These are phyloP conservation scores for Neoscelio sp. DNA, from an alignment of 2,888 invertebrate species.

Conservation along the genomic window DNA sequence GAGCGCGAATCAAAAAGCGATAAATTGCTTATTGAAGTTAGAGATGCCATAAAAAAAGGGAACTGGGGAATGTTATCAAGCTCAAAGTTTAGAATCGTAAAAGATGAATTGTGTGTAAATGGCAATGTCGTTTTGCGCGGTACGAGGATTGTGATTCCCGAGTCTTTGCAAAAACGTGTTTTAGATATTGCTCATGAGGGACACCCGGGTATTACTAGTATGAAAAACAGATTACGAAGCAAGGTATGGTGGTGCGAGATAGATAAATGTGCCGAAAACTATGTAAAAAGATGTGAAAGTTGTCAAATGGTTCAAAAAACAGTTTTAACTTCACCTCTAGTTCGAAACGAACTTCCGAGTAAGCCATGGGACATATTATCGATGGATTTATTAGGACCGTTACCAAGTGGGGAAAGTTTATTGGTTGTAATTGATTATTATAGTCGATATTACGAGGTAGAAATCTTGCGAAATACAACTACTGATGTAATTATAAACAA, in stretches of 20 bases:
- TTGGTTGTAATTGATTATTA: slow-evolving; percentile 64
- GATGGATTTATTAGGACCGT: slow-evolving; percentile 66
- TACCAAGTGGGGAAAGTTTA: slow-evolving; percentile 46
- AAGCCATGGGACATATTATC: slow-evolving; percentile 55
- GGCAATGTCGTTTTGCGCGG: slow-evolving; percentile 59
- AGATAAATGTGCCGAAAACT: slow-evolving; percentile 64
- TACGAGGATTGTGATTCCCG: slow-evolving; percentile 37
- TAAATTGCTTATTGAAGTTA: slow-evolving; percentile 21
- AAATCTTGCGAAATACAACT: slow-evolving; percentile 47
- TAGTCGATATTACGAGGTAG: slow-evolving; percentile 58
- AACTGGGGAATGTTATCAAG: slow-evolving; percentile 33
- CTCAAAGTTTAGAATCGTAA: slow-evolving; percentile 37
- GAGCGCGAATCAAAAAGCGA: slow-evolving; percentile 45
- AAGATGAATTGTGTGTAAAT: slow-evolving; percentile 55
- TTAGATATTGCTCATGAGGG: slow-evolving; percentile 72
- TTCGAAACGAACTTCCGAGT: slow-evolving; percentile 41
- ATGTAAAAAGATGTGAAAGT: too few species aligned
- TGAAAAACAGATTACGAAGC: slow-evolving; percentile 60
- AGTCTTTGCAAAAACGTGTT: neutral
- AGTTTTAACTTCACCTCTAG: slow-evolving; percentile 57
- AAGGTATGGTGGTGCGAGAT: slow-evolving; percentile 69
- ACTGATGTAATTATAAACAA: slow-evolving; percentile 56
- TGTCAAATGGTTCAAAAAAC: slow-evolving; percentile 58
- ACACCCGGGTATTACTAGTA: slow-evolving; percentile 71
- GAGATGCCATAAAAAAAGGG: slow-evolving; percentile 41